A percentile compares a stretch with the other conserved stretches of the same genome.
Conservation (phyloP, 2,888 invertebrate species). For the Colostygia pectinataria region DNA sequence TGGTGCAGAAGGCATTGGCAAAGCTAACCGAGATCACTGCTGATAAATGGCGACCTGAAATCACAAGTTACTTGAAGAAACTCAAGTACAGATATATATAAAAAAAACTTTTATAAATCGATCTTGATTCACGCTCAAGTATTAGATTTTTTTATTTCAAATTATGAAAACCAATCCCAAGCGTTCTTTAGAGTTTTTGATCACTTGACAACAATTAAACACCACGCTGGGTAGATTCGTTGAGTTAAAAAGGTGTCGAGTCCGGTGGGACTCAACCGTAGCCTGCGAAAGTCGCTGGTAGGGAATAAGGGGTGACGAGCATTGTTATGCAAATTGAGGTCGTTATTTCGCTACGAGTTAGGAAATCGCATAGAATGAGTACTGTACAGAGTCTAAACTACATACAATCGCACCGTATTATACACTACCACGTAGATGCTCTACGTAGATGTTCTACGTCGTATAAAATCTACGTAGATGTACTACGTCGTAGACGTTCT, state of each 20-base stretch:
- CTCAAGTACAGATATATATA: too few relatives aligned
- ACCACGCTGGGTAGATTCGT: constrained; percentile 57
- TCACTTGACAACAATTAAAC: constrained; percentile 32
- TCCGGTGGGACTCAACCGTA: constrained; percentile 70
- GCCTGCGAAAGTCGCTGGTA: constrained; percentile 77
- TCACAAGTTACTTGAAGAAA: not conserved
- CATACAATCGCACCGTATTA: constrained; percentile 2
- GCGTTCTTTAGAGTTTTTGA: constrained; percentile 29
- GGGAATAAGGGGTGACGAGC: constrained; percentile 80
- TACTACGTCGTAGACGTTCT: too few relatives aligned
- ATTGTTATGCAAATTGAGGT: constrained; percentile 83
- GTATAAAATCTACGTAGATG: too few relatives aligned
- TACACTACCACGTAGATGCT: not conserved
- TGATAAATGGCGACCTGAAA: constrained; percentile 4
- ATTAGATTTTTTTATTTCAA: too few relatives aligned
- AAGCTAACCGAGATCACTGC: constrained; percentile 33
- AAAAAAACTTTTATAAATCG: too few relatives aligned
- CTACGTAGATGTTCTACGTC: constrained; percentile 10
- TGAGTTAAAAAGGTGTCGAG: constrained; percentile 66
- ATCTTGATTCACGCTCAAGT: too few relatives aligned
- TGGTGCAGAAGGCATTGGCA: constrained; percentile 33
- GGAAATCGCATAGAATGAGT: constrained; percentile 62
- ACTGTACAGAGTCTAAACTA: constrained; percentile 14
- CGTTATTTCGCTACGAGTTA: constrained; percentile 82
- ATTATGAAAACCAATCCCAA: constrained; percentile 2